These are phyloP conservation scores for Pterobdella sp. DNA, from an alignment of 2,888 invertebrate species.

Conservation along the genomic window DNA sequence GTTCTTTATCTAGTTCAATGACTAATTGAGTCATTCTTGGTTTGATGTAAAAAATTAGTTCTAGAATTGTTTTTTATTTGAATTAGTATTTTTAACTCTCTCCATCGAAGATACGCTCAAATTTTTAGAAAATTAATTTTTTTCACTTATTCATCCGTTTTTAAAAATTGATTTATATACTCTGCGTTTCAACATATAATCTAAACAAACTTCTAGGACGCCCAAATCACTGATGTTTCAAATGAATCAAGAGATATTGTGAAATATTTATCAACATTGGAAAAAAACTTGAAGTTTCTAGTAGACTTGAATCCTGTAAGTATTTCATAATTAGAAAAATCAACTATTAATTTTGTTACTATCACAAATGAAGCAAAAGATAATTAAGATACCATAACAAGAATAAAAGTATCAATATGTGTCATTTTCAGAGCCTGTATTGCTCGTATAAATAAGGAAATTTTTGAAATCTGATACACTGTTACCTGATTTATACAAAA, in stretches of 20 bases:
- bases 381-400: not conserved
- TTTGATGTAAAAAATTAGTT: too few relatives aligned
- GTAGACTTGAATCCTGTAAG: slow-evolving; percentile 81
- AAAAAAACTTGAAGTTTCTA: slow-evolving; percentile 85
- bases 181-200: too few relatives aligned
- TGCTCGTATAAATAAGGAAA: not conserved
- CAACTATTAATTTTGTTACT: not conserved
- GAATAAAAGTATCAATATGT: not conserved
- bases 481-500: not conserved
- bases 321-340: too few relatives aligned
- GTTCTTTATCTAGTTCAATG: not conserved
- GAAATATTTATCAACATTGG: slow-evolving; percentile 85
- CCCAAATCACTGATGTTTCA: slow-evolving; percentile 84
- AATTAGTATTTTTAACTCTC: not conserved
- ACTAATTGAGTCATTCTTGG: too few relatives aligned
- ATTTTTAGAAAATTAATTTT: too few relatives aligned
- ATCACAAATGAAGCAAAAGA: not conserved
- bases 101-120: not conserved
- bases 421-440: not conserved
- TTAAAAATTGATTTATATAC: too few relatives aligned
- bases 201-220: slow-evolving; percentile 57
- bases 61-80: too few relatives aligned
- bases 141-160: too few relatives aligned
- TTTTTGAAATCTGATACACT: not conserved
- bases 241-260: slow-evolving; percentile 93